A percentile compares a stretch with the other conserved stretches of the same genome.
phyloP scores from a whole-genome alignment of 2,113 vertebrate species.

The Myrmecophaga tridactyla region DNA sequence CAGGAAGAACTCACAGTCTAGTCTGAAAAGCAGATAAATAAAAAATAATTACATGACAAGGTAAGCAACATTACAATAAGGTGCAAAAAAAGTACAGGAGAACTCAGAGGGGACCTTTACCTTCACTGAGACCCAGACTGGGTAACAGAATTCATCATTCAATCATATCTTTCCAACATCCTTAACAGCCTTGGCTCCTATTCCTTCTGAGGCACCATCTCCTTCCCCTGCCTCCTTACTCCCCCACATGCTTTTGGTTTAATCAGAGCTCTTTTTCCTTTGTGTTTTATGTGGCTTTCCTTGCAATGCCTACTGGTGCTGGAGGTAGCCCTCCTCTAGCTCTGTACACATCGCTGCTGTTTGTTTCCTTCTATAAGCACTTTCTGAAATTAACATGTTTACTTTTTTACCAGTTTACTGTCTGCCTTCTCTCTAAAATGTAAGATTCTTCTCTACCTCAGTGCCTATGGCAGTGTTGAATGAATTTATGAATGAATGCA shows the following conservation, averaged over 20 bases:
- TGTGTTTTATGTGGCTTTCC: background rate
- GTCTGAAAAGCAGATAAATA: background rate
- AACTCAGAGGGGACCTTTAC: background rate
- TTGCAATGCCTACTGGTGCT: background rate
- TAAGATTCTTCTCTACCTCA: background rate
- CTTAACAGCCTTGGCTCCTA: background rate
- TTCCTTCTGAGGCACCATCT: background rate
- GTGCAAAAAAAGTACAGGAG: background rate
- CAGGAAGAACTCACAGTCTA: background rate
- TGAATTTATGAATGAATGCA: background rate
- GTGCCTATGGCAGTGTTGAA: background rate
- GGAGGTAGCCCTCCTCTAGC: background rate
- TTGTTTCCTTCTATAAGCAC: background rate
- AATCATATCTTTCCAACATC: background rate
- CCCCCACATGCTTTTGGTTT: background rate
- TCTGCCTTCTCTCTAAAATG: background rate
- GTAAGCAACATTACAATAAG: background rate
- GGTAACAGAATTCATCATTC: background rate
- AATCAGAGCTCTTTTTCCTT: background rate
- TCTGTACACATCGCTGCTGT: background rate
- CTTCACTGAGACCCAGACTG: background rate
- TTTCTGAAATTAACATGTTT: background rate
- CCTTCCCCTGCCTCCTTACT: background rate
- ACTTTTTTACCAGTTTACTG: background rate
- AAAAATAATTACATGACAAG: background rate